Base-by-base conservation (phyloP, 1,140 invertebrate genomes). In the Chironomus striatipennis region DNA sequence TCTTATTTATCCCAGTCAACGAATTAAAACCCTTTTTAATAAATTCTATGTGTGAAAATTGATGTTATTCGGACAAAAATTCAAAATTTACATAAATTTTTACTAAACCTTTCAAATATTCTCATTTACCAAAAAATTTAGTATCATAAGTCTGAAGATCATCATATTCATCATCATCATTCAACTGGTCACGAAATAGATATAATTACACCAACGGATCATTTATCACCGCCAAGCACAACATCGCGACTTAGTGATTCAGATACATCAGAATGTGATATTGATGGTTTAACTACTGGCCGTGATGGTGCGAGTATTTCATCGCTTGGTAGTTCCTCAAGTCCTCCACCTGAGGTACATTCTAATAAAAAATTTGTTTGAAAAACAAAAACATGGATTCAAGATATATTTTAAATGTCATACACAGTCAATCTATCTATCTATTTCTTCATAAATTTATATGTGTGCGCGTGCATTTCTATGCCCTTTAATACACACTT, bases 181-280 rank as follows among this genome's bases (percentile, higher is more conserved):
- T 18, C 65, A 70, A 20, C 65, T 70, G 65, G 65, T 20, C 65
- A 77, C 77, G 86, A 87, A 74, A 79, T 80, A 77, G 87, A 87
- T 76, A 80, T 85, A 78, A 83, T 87, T 81, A 91, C 86, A 77
- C 89, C 90, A 75, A 91, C 89, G 78, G 94, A 97, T 84, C 95
- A 96, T 84, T 86, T 97, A 75, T 97, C 95, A 78, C 95, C 95
- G 57, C 94, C 95, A 76, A 93, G 92, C 76, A 93, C 90, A 18
- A 91, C 91, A 75, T 94, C 93, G 74, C 87, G 93, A 17, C 88
- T 96, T 77, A 97, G 95, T 77, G 95, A 98, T 83, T 94, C 93
- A 34, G 94, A 98, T 84, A 87, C 88, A 76, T 96, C 94, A 77
- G 95, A 98, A 83, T 91, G 93, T 81, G 94, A 97, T 82, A 88